Evolutionary conservation across 2,888 invertebrate genomes (phyloP).

Genomic region (Ormyrus rosae): DNA sequence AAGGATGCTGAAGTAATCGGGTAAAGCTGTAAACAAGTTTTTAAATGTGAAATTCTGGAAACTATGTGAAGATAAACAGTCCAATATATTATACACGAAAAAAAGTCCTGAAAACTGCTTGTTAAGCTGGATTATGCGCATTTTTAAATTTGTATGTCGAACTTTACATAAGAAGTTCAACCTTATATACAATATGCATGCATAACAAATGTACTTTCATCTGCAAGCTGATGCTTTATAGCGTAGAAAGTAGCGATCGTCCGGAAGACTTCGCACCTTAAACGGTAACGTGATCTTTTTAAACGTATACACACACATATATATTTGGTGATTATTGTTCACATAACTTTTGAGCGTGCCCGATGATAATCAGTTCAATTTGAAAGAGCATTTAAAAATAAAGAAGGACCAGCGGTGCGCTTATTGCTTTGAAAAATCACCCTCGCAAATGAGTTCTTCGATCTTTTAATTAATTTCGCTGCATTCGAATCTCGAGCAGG

Average conservation of each 20-base stretch:
- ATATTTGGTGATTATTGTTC: constrained; percentile 30
- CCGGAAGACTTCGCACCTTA: constrained; percentile 47
- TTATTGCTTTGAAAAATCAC: constrained; percentile 34
- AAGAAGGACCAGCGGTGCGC: neutral
- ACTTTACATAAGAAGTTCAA: constrained; percentile 49
- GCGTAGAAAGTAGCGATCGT: constrained; percentile 40
- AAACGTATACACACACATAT: neutral
- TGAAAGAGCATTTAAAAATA: neutral
- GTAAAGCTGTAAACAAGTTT: too few relatives aligned
- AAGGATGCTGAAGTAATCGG: too few relatives aligned
- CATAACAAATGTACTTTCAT: constrained; percentile 46
- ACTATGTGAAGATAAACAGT: neutral
- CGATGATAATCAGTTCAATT: constrained; percentile 18
- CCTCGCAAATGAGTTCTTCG: constrained; percentile 25
- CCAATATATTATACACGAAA: neutral
- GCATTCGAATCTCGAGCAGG: neutral
- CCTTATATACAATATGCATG: neutral
- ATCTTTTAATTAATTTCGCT: constrained; percentile 34
- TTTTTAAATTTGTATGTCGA: constrained; percentile 26
- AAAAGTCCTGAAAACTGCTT: constrained; percentile 7
- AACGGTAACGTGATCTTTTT: constrained; percentile 44
- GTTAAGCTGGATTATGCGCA: constrained; percentile 22
- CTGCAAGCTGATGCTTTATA: constrained; percentile 42
- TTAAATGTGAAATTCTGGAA: too few relatives aligned
- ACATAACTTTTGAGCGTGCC: constrained; percentile 23